Evolutionary conservation across 2,888 invertebrate genomes (phyloP), one percentile per base, ranked within the genome.

Genomic region (Anoplius nigerrimus): DNA sequence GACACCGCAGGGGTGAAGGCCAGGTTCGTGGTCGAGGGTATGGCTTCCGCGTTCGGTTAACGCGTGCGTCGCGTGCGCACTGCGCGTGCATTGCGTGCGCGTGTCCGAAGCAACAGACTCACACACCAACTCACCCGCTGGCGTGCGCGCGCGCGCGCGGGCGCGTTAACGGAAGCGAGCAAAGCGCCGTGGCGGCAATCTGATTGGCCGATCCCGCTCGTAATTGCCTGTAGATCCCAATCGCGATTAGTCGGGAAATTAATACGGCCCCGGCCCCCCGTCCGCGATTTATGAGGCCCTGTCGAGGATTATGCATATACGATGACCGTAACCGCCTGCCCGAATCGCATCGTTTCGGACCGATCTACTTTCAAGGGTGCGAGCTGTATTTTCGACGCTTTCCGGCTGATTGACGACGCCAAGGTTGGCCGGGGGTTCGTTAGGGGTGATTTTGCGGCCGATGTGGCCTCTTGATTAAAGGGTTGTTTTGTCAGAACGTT

Each of bases 181-280:
- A 69, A 68, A 70, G 63, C 75, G 59, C 62, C 74, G 62, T 21
- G 46, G 20, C 56, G 71, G 69, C 73, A 67, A 78, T 78, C 78
- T 74, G 76, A 85, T 84, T 82, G 83, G 84, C 77, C 82, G 79
- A 82, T 81, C 80, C 82, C 82, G 70, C 82, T 81, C 83, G 86
- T 86, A 86, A 86, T 86, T 86, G 86, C 85, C 82, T 83, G 86
- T 85, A 86, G 86, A 86, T 86, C 85, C 80, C 83, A 80, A 86
- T 86, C 85, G 82, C 83, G 86, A 86, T 86, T 86, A 84, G 80
- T 75, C 78, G 80, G 84, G 83, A 84, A 85, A 85, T 85, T 85
- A 85, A 85, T 85, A 85, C 84, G 82, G 80, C 79, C 76, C 79
- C 72, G 78, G 71, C 56, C 78, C 74, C n/a, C 42, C 42, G 42